Evolutionary conservation across 2,113 vertebrate genomes (phyloP), one percentile per base, ranked within the genome.

Genomic region (Scophthalmus maximus): DNA sequence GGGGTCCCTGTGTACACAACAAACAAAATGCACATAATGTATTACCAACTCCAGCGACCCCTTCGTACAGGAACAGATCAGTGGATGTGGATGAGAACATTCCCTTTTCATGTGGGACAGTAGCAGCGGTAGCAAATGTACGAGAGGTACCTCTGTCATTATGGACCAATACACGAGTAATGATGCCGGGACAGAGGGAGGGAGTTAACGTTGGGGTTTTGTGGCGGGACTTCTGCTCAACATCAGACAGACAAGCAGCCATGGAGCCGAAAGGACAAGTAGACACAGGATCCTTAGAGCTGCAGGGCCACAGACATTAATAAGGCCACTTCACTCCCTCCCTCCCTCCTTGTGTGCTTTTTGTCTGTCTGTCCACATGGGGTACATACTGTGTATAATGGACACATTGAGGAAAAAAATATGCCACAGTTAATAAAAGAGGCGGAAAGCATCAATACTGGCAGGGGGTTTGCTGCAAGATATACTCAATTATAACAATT

Each of bases 1-100:
- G 93, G 87, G 89, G 93, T 87, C 90, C 51, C 88, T 84, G 53
- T 86, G 84, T 62, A 47, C 91, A 91, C 73, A 32, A 89, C 26
- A 81, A 88, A 92, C 71, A 79, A 72, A n/a, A 66, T 42, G 46
- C 32, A 22, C 61, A 40, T 27, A 74, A n/a, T 64, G 60, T 25
- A 64, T 25, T 32, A 57, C 23, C 27, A 49, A 61, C 17, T 22
- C 29, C 64, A 51, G 50, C 42, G 22, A 6, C 62, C 20, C 40
- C 50, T 62, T 26, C 38, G 25, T n/a, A 26, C 23, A 22, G n/a
- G n/a, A n/a, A n/a, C 53, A 52, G 30, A 57, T 55, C 32, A 36
- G 8, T 26, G 58, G 57, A 66, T 36, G 38, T 42, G 32, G 32
- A 42, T 20, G n/a, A n/a, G n/a, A n/a, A n/a, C n/a, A n/a, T 8